These are phyloP conservation scores for Falco punctatus DNA, from an alignment of 2,113 vertebrate species.

Conservation along the genomic window DNA sequence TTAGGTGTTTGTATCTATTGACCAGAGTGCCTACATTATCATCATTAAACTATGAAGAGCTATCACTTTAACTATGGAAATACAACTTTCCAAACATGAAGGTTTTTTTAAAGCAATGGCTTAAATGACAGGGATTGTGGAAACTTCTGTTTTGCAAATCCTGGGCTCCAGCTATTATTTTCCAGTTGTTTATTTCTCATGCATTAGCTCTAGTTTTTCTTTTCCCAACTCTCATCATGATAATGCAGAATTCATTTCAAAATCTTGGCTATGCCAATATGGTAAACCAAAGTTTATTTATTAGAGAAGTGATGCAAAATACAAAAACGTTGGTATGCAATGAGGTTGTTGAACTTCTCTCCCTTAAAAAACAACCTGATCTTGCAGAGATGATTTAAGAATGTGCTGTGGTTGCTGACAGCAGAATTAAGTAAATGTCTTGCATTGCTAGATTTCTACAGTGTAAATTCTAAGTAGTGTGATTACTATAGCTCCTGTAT, in stretches of 20 bases:
- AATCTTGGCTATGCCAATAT: background rate
- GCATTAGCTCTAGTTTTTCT: conserved; percentile 18
- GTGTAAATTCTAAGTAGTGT: background rate
- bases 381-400: background rate
- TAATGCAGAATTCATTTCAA: background rate
- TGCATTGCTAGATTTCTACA: background rate
- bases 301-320: background rate
- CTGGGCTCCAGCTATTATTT: conserved; percentile 5
- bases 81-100: background rate
- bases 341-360: background rate
- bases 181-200: conserved; percentile 37
- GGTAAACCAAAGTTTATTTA: background rate
- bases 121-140: conserved; percentile 20
- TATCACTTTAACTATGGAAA: conserved; percentile 5
- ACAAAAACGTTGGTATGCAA: background rate
- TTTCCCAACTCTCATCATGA: background rate
- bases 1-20: background rate
- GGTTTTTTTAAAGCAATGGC: conserved; percentile 17
- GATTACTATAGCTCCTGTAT: background rate
- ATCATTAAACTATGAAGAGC: background rate
- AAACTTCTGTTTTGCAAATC: conserved; percentile 49
- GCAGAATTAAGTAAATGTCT: background rate
- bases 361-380: background rate
- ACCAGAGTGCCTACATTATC: background rate
- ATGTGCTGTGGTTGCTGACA: background rate